Evolutionary conservation across 2,113 vertebrate species (phyloP), one percentile per base, ranked within the genome.

Genomic region (Fulica atra): DNA sequence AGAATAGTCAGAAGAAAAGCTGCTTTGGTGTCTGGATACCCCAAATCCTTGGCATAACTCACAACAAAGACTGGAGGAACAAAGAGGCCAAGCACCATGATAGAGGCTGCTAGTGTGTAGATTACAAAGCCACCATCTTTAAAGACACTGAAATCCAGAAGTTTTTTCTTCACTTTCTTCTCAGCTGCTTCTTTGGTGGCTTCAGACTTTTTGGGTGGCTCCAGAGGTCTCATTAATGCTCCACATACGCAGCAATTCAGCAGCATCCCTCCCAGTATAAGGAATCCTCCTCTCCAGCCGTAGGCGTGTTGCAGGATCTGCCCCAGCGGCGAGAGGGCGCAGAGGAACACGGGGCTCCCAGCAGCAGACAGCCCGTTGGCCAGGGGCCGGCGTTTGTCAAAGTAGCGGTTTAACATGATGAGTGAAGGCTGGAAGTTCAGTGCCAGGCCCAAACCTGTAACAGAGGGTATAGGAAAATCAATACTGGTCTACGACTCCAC

Each of bases 401-500:
- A 99, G 98, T 99, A 99, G 16, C 99, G 98, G 96, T 99, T 99
- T 73, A 99, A 97, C 99, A 99, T 99, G 92, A 99, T 99, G 66
- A 99, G 98, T 0, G 99, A 99, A 8, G 99, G 99, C 96, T 99
- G 99, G 94, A 99, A 99, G 96, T 99, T 99, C 77, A 99, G 97
- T 3, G 99, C 98, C 92, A 99, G 95, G 25, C 99, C 99, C 98
- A 99, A 92, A 97, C 99, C 99, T 99, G 96, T 23, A 54, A 91
- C 11, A 86, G 70, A 86, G 23, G 25, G 46, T 25, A 46, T 33
- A 24, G 21, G 70, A 68, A 72, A 91, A 81, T 95, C 35, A 88
- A 85, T 46, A 44, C 28, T 29, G 50, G 13, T 25, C 40, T 54
- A 38, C 72, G 59, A 5, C 36, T 50, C 48, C n/a, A 18, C 19